These are phyloP conservation scores for Hyperopisus bebe DNA, from an alignment of 2,113 vertebrate genomes.

Conservation along the genomic window DNA sequence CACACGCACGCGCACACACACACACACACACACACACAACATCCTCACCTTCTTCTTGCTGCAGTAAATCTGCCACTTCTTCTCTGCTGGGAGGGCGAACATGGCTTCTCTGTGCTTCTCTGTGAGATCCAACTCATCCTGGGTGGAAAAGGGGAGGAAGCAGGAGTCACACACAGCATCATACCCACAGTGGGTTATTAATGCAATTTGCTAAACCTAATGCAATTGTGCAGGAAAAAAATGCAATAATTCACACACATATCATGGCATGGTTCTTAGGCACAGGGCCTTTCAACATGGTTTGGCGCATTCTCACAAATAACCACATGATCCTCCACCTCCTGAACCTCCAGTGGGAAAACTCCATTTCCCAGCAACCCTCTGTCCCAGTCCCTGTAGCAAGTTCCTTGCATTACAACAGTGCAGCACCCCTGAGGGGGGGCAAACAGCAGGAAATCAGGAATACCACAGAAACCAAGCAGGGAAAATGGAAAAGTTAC, in stretches of 20 bases:
- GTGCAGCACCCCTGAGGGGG: background rate
- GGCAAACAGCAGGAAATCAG: background rate
- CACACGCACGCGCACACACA: background rate
- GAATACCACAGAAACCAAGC: background rate
- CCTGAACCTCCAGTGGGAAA: background rate
- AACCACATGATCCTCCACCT: background rate
- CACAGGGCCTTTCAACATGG: background rate
- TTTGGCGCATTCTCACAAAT: background rate
- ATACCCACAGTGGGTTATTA: background rate
- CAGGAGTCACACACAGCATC: background rate
- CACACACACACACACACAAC: background rate
- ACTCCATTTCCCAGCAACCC: background rate
- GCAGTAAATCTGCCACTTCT: conserved; percentile 95
- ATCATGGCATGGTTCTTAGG: background rate
- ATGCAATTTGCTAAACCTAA: background rate
- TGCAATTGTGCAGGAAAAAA: background rate
- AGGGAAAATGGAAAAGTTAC: background rate
- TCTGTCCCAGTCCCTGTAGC: background rate
- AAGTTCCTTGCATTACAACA: background rate
- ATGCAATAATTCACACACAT: background rate
- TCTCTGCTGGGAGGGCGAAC: conserved; percentile 86
- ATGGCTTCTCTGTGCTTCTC: conserved; percentile 86
- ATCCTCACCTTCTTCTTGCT: conserved; percentile 83
- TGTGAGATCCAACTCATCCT: conserved; percentile 91
- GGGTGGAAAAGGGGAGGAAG: background rate